Conservation (phyloP, 2,113 vertebrate genomes). For the Phalacrocorax pelagicus region DNA sequence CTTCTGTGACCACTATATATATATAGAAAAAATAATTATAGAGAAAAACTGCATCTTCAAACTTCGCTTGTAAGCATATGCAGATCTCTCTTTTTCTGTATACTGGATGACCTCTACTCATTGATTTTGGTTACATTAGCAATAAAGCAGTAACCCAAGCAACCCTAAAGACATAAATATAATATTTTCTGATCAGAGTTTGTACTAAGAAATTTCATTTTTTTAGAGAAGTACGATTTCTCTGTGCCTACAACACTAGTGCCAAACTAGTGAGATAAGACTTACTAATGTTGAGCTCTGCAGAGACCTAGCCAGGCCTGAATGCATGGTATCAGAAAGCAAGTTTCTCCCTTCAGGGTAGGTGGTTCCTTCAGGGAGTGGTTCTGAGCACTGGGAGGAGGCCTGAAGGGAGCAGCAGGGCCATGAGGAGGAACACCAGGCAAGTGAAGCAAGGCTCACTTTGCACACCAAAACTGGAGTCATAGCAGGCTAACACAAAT, state of each 20-base stretch:
- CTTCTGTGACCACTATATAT: not conserved
- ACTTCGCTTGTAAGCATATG: not conserved
- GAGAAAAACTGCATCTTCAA: not conserved
- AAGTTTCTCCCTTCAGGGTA: not conserved
- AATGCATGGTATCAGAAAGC: not conserved
- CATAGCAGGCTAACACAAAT: not conserved
- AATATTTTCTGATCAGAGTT: not conserved
- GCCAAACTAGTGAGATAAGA: not conserved
- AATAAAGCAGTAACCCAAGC: not conserved
- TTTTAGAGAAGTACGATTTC: not conserved
- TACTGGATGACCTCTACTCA: not conserved
- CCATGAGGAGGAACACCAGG: not conserved
- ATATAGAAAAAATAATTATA: not conserved
- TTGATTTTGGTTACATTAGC: not conserved
- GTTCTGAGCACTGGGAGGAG: not conserved
- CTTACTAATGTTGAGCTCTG: not conserved
- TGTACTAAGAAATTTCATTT: not conserved
- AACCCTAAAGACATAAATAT: not conserved
- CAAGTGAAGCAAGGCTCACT: not conserved
- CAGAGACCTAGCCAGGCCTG: not conserved
- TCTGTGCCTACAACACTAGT: not conserved
- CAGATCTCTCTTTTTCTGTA: not conserved
- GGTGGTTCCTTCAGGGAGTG: not conserved
- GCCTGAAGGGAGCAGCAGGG: not conserved
- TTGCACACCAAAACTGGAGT: not conserved